Evolutionary conservation across 2,797 vertebrate species (phyloP).

Genomic region (Pangasius larnaudii): DNA sequence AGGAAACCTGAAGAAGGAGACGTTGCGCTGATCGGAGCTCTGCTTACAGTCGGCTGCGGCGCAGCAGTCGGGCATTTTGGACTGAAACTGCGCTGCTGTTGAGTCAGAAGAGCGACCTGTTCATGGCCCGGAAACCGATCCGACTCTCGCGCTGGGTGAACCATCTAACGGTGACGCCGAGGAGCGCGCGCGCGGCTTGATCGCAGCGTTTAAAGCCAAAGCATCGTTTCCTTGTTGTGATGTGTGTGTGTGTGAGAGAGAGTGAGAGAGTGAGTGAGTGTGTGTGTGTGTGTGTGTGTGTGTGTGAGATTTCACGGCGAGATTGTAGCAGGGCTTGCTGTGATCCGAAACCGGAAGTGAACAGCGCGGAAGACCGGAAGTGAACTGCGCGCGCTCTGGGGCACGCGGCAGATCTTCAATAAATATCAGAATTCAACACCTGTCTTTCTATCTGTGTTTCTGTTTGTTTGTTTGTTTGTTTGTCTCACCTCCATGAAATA

Average conservation of each 20-base stretch:
- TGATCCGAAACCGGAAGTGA: conserved; percentile 60
- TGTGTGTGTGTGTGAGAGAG: neutral
- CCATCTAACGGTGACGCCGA: neutral
- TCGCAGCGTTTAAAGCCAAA: neutral
- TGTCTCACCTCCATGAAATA: neutral
- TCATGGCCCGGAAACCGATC: neutral
- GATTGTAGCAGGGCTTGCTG: conserved; percentile 39
- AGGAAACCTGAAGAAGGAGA: conserved; percentile 81
- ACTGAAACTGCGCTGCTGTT: conserved; percentile 50
- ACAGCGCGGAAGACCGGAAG: conserved; percentile 61
- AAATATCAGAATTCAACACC: neutral
- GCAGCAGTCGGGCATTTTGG: conserved; percentile 87
- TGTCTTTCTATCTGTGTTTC: too few relatives aligned
- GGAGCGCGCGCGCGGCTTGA: neutral
- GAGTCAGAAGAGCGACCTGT: neutral
- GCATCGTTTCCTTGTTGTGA: conserved; percentile 33
- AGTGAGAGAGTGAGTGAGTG: neutral
- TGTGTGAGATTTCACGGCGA: conserved; percentile 9
- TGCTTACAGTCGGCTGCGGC: conserved; percentile 81
- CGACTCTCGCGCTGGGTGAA: neutral
- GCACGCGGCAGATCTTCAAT: neutral
- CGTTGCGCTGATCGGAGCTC: conserved; percentile 69
- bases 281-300: neutral
- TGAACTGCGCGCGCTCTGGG: conserved; percentile 20
- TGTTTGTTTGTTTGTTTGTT: neutral